Percentiles rank a stretch among this genome's conserved stretches.
Evolutionary conservation across 2,113 vertebrate genomes (phyloP).

Genomic region (Clupea harengus): DNA sequence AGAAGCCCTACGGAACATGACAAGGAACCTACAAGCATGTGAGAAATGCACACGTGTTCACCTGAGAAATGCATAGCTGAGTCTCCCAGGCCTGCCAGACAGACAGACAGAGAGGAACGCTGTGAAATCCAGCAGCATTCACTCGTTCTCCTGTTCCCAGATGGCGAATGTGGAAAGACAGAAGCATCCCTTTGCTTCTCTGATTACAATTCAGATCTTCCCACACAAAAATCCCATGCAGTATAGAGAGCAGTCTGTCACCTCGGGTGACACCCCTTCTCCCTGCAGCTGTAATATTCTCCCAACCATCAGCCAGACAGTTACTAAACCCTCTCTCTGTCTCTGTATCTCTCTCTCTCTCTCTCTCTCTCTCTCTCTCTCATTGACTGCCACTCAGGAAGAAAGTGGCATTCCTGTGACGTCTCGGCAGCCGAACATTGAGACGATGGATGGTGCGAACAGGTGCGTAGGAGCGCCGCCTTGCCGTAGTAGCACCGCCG

Average conservation of each 20-base stretch:
- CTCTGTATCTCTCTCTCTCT: not conserved
- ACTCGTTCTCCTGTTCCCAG: not conserved
- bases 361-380: not conserved
- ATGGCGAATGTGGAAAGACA: not conserved
- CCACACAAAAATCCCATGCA: not conserved
- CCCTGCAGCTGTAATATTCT: not conserved
- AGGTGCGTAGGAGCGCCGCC: not conserved
- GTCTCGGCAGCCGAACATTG: not conserved
- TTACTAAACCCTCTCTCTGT: not conserved
- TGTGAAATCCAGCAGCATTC: not conserved
- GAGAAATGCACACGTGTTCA: too few species aligned
- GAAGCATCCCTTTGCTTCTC: not conserved
- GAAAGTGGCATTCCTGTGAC: not conserved
- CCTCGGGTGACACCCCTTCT: not conserved
- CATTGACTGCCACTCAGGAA: not conserved
- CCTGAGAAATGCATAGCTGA: too few species aligned
- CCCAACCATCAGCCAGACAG: not conserved
- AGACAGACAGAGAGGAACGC: not conserved
- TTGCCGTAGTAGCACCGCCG: not conserved
- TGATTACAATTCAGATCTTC: not conserved
- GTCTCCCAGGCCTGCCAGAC: too few species aligned
- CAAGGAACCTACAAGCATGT: too few species aligned
- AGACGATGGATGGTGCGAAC: not conserved
- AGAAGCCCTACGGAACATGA: too few species aligned
- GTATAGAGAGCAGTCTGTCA: constrained; percentile 7